Base-by-base conservation (phyloP, 2,113 vertebrate genomes). In the Charadrius vociferus region DNA sequence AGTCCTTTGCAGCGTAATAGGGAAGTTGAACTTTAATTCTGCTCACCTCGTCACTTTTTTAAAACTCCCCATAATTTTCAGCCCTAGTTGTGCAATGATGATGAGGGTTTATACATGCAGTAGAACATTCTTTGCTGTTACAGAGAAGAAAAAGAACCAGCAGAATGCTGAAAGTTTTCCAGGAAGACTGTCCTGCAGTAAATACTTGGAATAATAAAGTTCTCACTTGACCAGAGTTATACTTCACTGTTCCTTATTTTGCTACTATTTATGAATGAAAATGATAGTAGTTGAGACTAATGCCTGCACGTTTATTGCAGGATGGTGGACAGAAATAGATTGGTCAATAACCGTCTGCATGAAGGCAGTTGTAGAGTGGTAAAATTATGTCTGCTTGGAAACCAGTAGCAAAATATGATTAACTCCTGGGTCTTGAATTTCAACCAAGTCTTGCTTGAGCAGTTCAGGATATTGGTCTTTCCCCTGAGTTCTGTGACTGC, bases 1-100 rank as follows among this genome's bases (percentile, higher is more conserved):
- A 97, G 91, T 94, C 83, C 79, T 95, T 96, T 97, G 39, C 74
- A 97, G 81, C 96, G 68, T 80, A 97, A 86, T 96, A 96, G 86
- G 91, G 95, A 95, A 96, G 71, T 97, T 97, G 97, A 97, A 96
- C 81, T 97, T 98, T 86, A 94, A 88, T 95, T 97, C 96, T 36
- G 87, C 78, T 96, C 72, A 96, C 83, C 93, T 97, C 32, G 77
- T 97, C 93, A 90, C 95, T 97, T 95, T 97, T 97, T 94, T 75
- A 92, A 96, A 96, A 67, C 91, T 93, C 81, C 68, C 72, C 72
- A 83, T 96, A 97, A 97, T 97, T 96, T 95, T 96, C 49, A 66
- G 92, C 62, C 45, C 22, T 85, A 39, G 68, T 58, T 95, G 65
- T 86, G 65, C 78, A 79, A 34, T 84, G 84, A 78, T 68, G 70